Conservation (phyloP, 2,113 vertebrate genomes). For the Protobothrops mucrosquamatus region DNA sequence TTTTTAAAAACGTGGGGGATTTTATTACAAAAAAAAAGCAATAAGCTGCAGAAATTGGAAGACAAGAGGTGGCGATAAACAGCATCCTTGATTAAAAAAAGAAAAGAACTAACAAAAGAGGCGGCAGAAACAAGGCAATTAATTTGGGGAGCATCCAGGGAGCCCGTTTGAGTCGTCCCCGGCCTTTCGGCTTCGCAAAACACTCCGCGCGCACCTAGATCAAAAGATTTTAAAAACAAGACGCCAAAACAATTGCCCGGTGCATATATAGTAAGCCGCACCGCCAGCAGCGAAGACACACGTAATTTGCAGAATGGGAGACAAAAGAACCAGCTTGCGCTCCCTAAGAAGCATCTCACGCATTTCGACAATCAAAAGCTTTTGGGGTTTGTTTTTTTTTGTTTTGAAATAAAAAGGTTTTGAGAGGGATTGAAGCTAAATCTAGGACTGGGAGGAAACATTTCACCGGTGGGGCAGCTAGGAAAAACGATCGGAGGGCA, state of each 20-base stretch:
- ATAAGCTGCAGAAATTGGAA: neutral
- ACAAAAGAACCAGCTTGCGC: neutral
- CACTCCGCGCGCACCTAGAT: neutral
- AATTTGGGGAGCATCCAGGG: accelerated
- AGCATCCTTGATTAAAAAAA: neutral
- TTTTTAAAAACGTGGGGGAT: neutral
- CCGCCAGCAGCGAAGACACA: neutral
- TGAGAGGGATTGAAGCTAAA: neutral
- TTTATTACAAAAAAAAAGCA: neutral
- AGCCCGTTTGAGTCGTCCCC: accelerated
- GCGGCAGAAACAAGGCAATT: neutral
- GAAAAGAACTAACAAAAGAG: neutral
- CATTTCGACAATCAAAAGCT: neutral
- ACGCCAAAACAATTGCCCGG: neutral
- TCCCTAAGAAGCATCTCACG: neutral
- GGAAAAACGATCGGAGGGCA: neutral
- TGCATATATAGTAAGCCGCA: neutral
- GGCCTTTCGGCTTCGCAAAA: neutral
- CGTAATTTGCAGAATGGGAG: neutral
- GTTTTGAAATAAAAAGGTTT: neutral
- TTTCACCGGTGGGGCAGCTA: neutral
- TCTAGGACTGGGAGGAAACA: neutral
- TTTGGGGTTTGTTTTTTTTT: too few species aligned
- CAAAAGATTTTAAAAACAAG: neutral
- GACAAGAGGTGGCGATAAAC: neutral